Evolutionary conservation across 92 coral and sea anemone species (phyloP), one percentile per base, ranked within the genome.

Genomic region (Siderastrea radians): DNA sequence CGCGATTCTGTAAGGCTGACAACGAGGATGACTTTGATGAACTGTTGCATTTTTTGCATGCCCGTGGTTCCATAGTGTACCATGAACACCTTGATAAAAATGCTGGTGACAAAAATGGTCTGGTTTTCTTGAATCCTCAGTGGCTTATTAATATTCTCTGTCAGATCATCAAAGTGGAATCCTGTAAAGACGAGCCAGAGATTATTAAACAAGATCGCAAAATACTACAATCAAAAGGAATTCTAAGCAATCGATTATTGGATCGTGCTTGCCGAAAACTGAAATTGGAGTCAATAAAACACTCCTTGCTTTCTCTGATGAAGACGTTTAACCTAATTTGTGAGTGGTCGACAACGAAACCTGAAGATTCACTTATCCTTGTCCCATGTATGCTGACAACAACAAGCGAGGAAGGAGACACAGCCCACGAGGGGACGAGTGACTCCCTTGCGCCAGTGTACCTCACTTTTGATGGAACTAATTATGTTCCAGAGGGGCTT

Each of bases 251-350:
- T 2, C 0, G 51, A 16, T 54, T 73, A 16, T 10, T 73, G 8
- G 77, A 73, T 73, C 11, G 51, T 26, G 4, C 77, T 16, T 73
- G 60, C 16, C 44, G 1, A 13, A 7, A 2, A 47, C 7, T 14
- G 53, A 17, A 11, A 3, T 6, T 73, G 53, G 12, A 7, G 0
- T 45, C 6, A 43, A 51, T 73, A 10, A 72, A 72, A 38, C 10
- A 16, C 19, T 12, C 43, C 11, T 13, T 72, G 57, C 54, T 72
- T 72, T 7, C 38, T 51, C 12, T 72, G 10, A 72, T 72, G 77
- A 50, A 72, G 54, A 72, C 47, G 15, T 72, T 72, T 55, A 72
- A 72, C 77, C 77, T 72, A n/a, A 50, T 72, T n/a, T 72, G 77
- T 50, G 52, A 72, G 52, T 72, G 16, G 3, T n/a, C 55, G 1